Evolutionary conservation across 2,113 vertebrate species (phyloP), one percentile per base, ranked within the genome.

Genomic region (Sturnus vulgaris): DNA sequence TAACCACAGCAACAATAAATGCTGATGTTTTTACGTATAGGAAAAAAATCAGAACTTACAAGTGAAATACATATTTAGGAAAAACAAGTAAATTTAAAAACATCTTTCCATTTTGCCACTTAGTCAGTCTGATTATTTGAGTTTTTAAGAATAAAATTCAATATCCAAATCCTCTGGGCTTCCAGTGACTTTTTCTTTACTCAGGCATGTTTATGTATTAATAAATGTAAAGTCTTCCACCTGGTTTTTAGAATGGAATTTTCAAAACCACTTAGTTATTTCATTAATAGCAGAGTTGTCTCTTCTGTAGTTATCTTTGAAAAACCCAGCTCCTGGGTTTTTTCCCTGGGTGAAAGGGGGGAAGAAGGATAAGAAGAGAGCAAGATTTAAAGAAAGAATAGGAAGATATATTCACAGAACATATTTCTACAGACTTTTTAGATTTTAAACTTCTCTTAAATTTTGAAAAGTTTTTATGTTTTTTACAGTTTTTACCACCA

Each of bases 251-350:
- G 31, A 78, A 63, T 17, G 7, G 1, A 14, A n/a, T 63, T 92
- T 89, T 93, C 22, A 75, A 71, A 92, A 78, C 5, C 15, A n/a
- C 27, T 59, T 53, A 23, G 6, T 30, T 77, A 59, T 63, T 77
- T 92, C 37, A 47, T 25, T 73, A 77, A 37, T 14, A 77, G 8
- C 12, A 57, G 44, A 61, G 18, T 16, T 57, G 19, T 7, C 18
- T 70, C 27, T 70, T 59, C 30, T 57, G 12, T 44, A 28, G 76
- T 52, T 11, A 37, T 63, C 44, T 83, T 71, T 37, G 31, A 56
- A 86, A 88, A 73, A n/a, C 0, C 0, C 10, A 44, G 4, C 2
- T 77, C 9, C 22, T 56, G 10, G 1, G 1, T 5, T 56, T 66
- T 56, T 24, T 37, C 57, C 3, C 7, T 14, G 10, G 5, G 11